These are phyloP conservation scores for Clavelina lepadiformis DNA, from an alignment of 23 tunicate genomes.

Conservation along the genomic window DNA sequence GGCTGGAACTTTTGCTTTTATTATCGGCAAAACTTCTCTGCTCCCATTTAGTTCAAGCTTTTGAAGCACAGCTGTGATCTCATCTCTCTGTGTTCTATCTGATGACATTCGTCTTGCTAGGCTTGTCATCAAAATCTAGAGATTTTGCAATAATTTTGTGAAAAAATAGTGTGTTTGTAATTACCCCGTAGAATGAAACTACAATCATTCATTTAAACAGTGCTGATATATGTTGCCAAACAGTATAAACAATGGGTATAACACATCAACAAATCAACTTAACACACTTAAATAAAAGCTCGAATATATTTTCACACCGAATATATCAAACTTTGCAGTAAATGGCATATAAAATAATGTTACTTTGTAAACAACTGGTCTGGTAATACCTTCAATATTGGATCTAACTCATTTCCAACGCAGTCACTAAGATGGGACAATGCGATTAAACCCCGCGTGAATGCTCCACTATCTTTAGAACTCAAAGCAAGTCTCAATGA, in stretches of 20 bases:
- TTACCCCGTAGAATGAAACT: too few relatives aligned
- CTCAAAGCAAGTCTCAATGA: constrained; percentile 38
- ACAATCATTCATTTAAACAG: too few relatives aligned
- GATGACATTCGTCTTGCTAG: constrained; percentile 49
- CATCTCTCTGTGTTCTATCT: constrained; percentile 37
- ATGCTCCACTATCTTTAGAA: constrained; percentile 40
- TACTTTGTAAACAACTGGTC: too few relatives aligned
- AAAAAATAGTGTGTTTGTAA: too few relatives aligned
- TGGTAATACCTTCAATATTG: constrained; percentile 41
- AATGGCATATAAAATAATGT: too few relatives aligned
- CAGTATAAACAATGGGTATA: too few relatives aligned
- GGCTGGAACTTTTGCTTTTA: constrained; percentile 56
- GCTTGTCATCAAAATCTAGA: constrained; percentile 45
- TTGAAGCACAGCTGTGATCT: constrained; percentile 51
- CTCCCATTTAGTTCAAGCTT: constrained; percentile 61
- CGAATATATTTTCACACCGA: too few relatives aligned
- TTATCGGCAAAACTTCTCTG: constrained; percentile 27
- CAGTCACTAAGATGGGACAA: constrained; percentile 46
- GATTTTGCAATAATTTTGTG: too few relatives aligned
- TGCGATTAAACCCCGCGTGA: constrained; percentile 42
- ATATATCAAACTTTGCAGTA: too few relatives aligned
- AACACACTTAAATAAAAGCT: too few relatives aligned
- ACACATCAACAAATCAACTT: too few relatives aligned
- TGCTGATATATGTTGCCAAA: too few relatives aligned
- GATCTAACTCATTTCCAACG: constrained; percentile 38